Base-by-base conservation (phyloP, 2,113 vertebrate species). In the Oncorhynchus mykiss region DNA sequence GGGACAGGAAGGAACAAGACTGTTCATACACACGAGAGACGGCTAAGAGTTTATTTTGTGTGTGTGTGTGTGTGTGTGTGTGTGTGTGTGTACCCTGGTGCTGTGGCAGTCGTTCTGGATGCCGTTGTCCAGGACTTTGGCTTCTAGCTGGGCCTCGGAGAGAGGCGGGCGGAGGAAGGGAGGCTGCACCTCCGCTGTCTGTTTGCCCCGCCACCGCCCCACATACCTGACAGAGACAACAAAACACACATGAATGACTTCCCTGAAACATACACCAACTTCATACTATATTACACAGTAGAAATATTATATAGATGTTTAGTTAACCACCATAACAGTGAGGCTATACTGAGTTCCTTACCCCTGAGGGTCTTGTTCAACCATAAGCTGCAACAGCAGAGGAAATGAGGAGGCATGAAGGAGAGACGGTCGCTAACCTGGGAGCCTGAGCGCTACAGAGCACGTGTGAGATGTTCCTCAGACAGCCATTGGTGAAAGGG, bases 381-480 rank as follows among this genome's bases (percentile, higher is more conserved):
- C 54, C 54, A 57, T 20, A 18, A 20, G 54, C 54, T 57, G 54
- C 54, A 14, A 20, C 20, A 57, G 54, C 34, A 34, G 20, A 20
- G 2, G 39, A 13, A 16, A 45, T 12, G 39, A 45, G 39, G 39
- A 39, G 39, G 71, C 54, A 27, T 22, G 31, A 27, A 78, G 16
- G n/a, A 27, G 22, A 45, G 60, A 18, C 31, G 68, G n/a, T 49
- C 70, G 60, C 75, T 76, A 84, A 99, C 97, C 97, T 97, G 77
- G 97, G 97, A 1, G 97, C 96, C 0, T 95, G 96, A 25, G 97
- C 97, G 83, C 97, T 97, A 85, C 97, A 99, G 18, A 99, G 96
- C 1, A 99, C 96, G 49, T 96, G 92, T 79, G 95, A 95, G 86
- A 98, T 94, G 0, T 99, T 99, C 85, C 91, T 96, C 86, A 91